Evolutionary conservation across 2,888 invertebrate species (phyloP).

Genomic region (Campaea margaritaria): DNA sequence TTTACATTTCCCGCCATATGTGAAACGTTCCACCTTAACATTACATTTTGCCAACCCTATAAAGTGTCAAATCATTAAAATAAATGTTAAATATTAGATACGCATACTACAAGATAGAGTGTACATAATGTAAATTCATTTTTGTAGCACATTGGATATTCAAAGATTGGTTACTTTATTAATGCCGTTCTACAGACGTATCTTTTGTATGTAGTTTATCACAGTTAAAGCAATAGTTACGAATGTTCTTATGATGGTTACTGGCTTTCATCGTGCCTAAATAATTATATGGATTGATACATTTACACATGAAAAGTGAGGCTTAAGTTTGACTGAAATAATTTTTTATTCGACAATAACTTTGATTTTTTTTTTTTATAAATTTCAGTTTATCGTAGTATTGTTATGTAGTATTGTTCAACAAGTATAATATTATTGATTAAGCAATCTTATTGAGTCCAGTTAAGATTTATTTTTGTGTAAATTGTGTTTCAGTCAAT

Average conservation of each 20-base stretch:
- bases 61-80: constrained; percentile 66
- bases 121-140: constrained; percentile 35
- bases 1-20: too few species aligned
- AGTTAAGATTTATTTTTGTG: not conserved
- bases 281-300: constrained; percentile 17
- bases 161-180: constrained; percentile 13
- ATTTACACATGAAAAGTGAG: constrained; percentile 21
- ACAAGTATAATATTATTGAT: too few species aligned
- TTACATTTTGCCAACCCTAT: constrained; percentile 59
- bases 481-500: constrained; percentile 26
- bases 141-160: constrained; percentile 30
- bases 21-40: too few species aligned
- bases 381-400: too few species aligned
- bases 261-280: constrained; percentile 42
- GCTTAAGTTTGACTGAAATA: constrained; percentile 26
- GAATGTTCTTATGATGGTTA: constrained; percentile 37
- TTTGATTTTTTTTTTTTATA: too few species aligned
- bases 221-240: constrained; percentile 35
- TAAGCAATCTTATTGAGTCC: not conserved
- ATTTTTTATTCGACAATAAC: not conserved
- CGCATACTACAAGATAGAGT: constrained; percentile 46
- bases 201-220: constrained; percentile 33
- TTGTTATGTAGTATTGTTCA: too few species aligned
- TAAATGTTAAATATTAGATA: constrained; percentile 45
- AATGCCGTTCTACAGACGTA: constrained; percentile 3